Evolutionary conservation across 1,140 invertebrate genomes (phyloP), one percentile per base, ranked within the genome.

Genomic region (Potamilus streckersoni): DNA sequence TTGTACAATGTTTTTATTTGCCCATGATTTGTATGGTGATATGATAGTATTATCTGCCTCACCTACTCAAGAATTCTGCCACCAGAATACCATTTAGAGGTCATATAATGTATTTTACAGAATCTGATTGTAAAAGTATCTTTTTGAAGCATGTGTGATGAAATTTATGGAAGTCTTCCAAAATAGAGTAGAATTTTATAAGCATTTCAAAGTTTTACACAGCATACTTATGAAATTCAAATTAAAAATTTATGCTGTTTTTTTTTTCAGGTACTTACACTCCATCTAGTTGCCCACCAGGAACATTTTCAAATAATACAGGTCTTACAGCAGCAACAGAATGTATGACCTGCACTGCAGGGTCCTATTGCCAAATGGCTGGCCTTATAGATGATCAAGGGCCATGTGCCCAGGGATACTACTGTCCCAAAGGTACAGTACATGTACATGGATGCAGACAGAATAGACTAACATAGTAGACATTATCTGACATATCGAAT

Each of bases 231-330:
- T 62, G 23, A 19, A 62, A 62, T 62, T 62, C 15, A 14, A 11
- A 62, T 62, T 62, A 62, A 0, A n/a, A 62, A 62, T 62, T n/a
- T 8, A 4, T n/a, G 11, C 6, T 8, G 0, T 62, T 62, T 61
- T 61, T 61, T 61, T 57, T 71, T 73, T 23, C 73, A 86, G 87
- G 85, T 20, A 86, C 86, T 4, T 85, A 88, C 78, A 89, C 86
- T 15, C 87, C 87, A 56, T 73, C 56, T 4, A 69, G 81, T 15
- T 89, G 87, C 78, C 87, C 86, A 6, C 74, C 80, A 14, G 85
- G 87, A 20, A 89, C 86, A 13, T 89, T 85, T 73, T 86, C 85
- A 23, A 89, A 88, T 66, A 79, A 77, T 8, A 89, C 86, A 70
- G 31, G 82, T 27, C 79, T 88, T 14, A 77, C 65, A 3, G 66